These are phyloP conservation scores for Rhaphigaster nebulosa DNA, from an alignment of 2,888 invertebrate genomes.

Conservation along the genomic window DNA sequence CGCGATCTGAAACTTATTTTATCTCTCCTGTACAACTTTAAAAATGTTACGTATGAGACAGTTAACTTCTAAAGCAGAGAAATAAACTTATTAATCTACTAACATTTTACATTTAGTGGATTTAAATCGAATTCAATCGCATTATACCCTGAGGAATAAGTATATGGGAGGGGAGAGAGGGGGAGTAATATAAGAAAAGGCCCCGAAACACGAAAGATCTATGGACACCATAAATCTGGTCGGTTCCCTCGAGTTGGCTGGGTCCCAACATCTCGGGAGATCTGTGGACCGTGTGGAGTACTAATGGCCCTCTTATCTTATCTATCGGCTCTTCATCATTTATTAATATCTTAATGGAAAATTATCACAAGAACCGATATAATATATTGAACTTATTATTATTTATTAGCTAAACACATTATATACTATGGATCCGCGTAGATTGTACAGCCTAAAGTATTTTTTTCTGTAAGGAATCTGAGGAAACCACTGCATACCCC, in stretches of 20 bases:
- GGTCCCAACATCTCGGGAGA: not conserved
- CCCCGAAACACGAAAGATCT: not conserved
- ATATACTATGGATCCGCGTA: not conserved
- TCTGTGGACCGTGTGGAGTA: slow-evolving; percentile 3
- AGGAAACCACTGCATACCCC: too few species aligned
- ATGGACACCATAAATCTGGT: not conserved
- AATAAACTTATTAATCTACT: too few species aligned
- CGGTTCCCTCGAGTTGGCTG: not conserved
- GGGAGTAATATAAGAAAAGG: not conserved
- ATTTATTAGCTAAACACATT: too few species aligned
- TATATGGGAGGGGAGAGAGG: not conserved
- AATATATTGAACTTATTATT: not conserved
- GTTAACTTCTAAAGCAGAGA: too few species aligned
- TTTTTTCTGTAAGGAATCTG: too few species aligned
- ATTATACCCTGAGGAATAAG: not conserved
- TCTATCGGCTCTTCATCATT: not conserved
- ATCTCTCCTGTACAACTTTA: too few species aligned
- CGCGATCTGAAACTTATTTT: too few species aligned
- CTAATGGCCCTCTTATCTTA: not conserved
- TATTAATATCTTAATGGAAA: not conserved
- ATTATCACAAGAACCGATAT: not conserved
- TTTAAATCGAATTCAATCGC: not conserved
- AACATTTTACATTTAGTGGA: not conserved
- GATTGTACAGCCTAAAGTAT: not conserved
- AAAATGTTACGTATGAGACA: too few species aligned